A percentile compares a stretch with the other conserved stretches of the same genome.
Conservation (phyloP, 2,797 vertebrate genomes). For the Poliocrania exsul region DNA sequence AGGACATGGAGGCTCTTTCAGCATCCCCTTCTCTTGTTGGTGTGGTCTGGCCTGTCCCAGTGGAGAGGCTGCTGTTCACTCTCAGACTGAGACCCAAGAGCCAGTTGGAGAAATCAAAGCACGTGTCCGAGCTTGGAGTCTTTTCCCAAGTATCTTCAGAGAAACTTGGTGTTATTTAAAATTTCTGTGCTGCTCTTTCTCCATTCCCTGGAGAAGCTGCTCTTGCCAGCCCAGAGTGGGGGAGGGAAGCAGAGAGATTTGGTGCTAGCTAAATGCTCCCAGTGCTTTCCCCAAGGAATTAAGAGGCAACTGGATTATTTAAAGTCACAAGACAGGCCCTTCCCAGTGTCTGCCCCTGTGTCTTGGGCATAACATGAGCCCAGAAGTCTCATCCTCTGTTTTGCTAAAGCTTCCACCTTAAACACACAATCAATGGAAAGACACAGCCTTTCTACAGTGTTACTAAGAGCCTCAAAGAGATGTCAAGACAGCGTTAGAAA, state of each 20-base stretch:
- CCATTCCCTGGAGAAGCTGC: slow-evolving; percentile 9
- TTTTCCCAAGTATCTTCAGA: background rate
- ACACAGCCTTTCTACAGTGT: slow-evolving; percentile 91
- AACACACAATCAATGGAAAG: slow-evolving; percentile 80
- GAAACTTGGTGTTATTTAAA: slow-evolving; percentile 6
- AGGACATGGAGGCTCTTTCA: background rate
- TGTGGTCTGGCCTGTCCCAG: background rate
- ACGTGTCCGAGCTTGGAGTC: background rate
- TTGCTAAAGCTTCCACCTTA: slow-evolving; percentile 90
- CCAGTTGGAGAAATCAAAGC: background rate
- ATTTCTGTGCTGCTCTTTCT: slow-evolving; percentile 17
- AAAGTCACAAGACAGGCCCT: slow-evolving; percentile 25
- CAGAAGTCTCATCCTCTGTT: slow-evolving; percentile 42
- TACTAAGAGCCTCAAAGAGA: slow-evolving; percentile 88
- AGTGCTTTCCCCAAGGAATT: background rate
- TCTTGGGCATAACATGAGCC: slow-evolving; percentile 12
- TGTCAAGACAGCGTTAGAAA: slow-evolving; percentile 80
- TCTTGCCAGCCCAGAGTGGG: background rate
- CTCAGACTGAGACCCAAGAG: background rate
- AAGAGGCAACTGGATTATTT: slow-evolving; percentile 24
- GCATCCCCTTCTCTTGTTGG: background rate
- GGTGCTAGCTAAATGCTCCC: slow-evolving; percentile 51
- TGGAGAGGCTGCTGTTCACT: background rate
- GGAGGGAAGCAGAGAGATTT: slow-evolving; percentile 28
- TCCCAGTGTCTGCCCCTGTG: slow-evolving; percentile 43